phyloP scores from a whole-genome alignment of 2,797 vertebrate species.

The Gobio occitaniae region DNA sequence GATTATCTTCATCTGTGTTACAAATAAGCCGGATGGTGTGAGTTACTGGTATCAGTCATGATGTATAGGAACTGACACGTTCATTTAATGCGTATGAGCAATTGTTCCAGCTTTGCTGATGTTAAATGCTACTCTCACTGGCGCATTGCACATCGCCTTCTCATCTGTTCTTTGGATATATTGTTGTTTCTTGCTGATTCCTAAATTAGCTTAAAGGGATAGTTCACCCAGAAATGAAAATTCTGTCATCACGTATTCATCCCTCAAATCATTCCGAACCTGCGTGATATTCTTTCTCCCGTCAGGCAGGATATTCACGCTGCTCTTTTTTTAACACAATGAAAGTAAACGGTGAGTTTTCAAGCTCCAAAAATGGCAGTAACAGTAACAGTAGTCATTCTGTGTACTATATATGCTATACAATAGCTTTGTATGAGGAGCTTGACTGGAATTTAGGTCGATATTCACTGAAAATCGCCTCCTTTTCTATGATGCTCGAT shows the following conservation, averaged over 20 bases:
- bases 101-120: constrained; percentile 25
- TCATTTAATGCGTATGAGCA: constrained; percentile 13
- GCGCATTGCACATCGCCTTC: not conserved
- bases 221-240: not conserved
- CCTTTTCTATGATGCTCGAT: not conserved
- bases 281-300: not conserved
- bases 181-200: not conserved
- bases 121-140: not conserved
- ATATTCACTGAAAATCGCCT: not conserved
- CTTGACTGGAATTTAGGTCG: not conserved
- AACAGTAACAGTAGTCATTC: not conserved
- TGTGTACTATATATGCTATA: not conserved
- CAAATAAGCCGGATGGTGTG: constrained; percentile 40
- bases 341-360: not conserved
- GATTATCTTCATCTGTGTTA: constrained; percentile 42
- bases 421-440: not conserved
- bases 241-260: not conserved
- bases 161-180: constrained; percentile 5
- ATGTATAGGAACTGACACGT: constrained; percentile 27
- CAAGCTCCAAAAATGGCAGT: not conserved
- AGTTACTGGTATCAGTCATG: constrained; percentile 37
- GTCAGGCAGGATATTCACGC: not conserved
- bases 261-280: not conserved
- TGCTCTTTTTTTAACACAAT: not conserved
- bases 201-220: not conserved